phyloP scores from a whole-genome alignment of 2,113 vertebrate genomes.

The Oenanthe oenanthe region DNA sequence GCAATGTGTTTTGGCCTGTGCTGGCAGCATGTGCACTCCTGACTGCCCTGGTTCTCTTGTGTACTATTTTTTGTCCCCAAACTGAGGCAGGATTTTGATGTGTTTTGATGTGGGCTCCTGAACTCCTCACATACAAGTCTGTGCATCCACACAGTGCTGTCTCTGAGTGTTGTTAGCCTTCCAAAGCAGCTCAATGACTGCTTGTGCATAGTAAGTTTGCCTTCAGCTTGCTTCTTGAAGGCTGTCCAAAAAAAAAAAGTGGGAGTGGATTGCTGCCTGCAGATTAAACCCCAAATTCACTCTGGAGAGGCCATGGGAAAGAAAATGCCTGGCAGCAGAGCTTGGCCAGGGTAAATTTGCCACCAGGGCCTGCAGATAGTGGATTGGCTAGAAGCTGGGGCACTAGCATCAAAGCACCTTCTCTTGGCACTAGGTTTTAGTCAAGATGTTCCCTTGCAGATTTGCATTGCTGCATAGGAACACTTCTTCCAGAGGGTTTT shows the following conservation, averaged over 20 bases:
- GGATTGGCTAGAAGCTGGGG: neutral
- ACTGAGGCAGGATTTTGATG: neutral
- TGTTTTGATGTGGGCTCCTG: neutral
- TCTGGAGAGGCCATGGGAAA: neutral
- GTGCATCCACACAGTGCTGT: accelerated
- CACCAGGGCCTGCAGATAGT: neutral
- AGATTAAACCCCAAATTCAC: neutral
- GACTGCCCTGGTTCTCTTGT: neutral
- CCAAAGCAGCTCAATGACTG: neutral
- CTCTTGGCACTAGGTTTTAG: neutral
- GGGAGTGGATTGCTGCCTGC: neutral
- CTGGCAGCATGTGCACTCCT: neutral
- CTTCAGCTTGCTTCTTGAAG: neutral
- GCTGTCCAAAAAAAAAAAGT: neutral
- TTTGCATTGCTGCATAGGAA: neutral
- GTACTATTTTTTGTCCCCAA: neutral
- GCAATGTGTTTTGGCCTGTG: accelerated
- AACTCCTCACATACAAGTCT: neutral
- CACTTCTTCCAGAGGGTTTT: neutral
- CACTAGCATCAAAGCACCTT: neutral
- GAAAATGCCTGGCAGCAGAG: neutral
- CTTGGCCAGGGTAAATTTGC: neutral
- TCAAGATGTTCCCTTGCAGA: neutral
- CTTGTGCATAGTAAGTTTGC: neutral
- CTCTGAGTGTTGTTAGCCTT: neutral